These are phyloP conservation scores for Protula sp. DNA, from an alignment of 2,888 invertebrate species.

Conservation along the genomic window DNA sequence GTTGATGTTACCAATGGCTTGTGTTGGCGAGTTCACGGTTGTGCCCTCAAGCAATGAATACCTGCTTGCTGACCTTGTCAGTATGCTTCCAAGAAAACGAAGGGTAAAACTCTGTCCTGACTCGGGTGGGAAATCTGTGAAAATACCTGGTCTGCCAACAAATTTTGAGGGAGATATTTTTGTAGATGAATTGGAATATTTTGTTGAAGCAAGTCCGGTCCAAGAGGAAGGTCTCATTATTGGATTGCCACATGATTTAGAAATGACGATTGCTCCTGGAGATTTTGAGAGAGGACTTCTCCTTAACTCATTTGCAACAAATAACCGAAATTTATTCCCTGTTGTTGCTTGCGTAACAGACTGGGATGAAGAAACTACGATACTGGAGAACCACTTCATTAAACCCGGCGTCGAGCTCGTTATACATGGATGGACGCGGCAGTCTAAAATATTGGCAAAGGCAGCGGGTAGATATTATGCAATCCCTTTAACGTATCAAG, in stretches of 20 bases:
- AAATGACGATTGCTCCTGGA: conserved; percentile 12
- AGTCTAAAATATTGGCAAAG: conserved; percentile 23
- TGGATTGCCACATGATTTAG: conserved; percentile 16
- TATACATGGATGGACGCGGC: conserved; percentile 27
- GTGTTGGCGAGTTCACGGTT: conserved; percentile 19
- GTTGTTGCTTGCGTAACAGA: conserved; percentile 19
- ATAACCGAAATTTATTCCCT: conserved; percentile 21
- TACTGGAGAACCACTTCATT: conserved; percentile 23
- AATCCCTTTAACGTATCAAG: conserved; percentile 27
- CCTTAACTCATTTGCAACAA: conserved; percentile 19
- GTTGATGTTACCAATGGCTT: conserved; percentile 13
- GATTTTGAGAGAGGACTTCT: conserved; percentile 14
- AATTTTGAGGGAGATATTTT: conserved; percentile 15
- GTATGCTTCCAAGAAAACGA: conserved; percentile 16
- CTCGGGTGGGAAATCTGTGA: not conserved
- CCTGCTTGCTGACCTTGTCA: conserved; percentile 17
- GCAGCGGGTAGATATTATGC: conserved; percentile 12
- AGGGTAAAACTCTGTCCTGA: not conserved
- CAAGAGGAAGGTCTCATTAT: conserved; percentile 14
- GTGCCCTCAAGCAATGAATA: conserved; percentile 19
- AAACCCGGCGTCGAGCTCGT: conserved; percentile 22
- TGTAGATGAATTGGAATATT: conserved; percentile 14
- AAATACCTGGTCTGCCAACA: conserved; percentile 20
- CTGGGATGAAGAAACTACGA: conserved; percentile 25
- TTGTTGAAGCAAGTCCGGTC: conserved; percentile 17